A percentile compares a stretch with the other conserved stretches of the same genome.
Evolutionary conservation across 2,113 vertebrate species (phyloP).

Genomic region (Hypanus sabinus): DNA sequence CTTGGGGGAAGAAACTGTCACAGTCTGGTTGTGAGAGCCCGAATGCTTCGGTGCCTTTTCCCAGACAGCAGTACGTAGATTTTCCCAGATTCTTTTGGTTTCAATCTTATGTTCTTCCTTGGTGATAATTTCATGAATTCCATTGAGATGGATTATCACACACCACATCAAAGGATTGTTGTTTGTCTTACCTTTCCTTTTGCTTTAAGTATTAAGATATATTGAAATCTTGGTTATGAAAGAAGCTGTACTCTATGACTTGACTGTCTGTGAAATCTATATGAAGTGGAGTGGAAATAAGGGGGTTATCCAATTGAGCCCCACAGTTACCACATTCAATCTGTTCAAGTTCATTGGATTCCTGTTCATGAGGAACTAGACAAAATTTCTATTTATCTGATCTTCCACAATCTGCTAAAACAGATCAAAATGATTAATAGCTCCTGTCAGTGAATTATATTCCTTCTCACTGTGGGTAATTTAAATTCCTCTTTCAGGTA

Average conservation of each 20-base stretch:
- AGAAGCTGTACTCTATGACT: background rate
- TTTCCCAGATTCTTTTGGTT: background rate
- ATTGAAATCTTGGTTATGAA: background rate
- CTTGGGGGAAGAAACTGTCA: too few species aligned
- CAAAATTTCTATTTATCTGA: background rate
- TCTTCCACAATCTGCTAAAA: constrained; percentile 17
- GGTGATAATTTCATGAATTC: background rate
- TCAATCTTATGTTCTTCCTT: background rate
- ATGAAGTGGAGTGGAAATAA: background rate
- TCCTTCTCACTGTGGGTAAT: background rate
- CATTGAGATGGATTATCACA: background rate
- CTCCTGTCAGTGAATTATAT: constrained; percentile 20
- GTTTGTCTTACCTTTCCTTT: background rate
- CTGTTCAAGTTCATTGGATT: background rate
- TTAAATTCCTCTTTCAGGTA: constrained; percentile 9
- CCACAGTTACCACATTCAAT: background rate
- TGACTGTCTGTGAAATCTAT: background rate
- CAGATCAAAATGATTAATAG: constrained; percentile 1
- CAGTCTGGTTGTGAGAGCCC: too few species aligned
- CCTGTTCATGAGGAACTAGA: background rate
- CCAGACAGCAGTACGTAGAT: too few species aligned
- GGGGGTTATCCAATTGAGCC: too few species aligned
- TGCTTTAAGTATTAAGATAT: background rate
- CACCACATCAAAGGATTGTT: background rate
- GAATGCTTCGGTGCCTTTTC: too few species aligned